These are phyloP conservation scores for Beris morrisii DNA, from an alignment of 2,888 invertebrate species.

Conservation along the genomic window DNA sequence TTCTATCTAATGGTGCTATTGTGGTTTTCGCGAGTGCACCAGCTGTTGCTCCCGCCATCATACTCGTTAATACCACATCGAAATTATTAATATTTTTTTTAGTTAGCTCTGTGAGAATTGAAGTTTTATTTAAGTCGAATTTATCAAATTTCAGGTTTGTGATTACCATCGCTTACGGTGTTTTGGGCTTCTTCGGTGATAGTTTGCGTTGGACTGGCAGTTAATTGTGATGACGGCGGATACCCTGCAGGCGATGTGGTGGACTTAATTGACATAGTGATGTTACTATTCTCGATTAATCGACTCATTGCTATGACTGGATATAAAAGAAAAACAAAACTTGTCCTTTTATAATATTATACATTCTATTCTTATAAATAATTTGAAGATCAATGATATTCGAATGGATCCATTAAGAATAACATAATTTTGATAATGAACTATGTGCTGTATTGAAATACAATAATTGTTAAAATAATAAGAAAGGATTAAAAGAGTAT, in stretches of 20 bases:
- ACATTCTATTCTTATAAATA: too few species aligned
- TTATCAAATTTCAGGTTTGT: not conserved
- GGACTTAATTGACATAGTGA: constrained; percentile 53
- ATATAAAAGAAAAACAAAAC: too few species aligned
- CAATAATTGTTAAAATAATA: too few species aligned
- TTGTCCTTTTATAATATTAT: too few species aligned
- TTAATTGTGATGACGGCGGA: constrained; percentile 18
- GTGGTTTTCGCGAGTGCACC: constrained; percentile 94
- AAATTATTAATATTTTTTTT: constrained; percentile 57
- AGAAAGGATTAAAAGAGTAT: too few species aligned
- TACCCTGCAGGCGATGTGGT: constrained; percentile 44
- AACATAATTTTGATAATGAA: too few species aligned
- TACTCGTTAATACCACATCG: constrained; percentile 74
- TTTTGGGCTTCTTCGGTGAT: not conserved
- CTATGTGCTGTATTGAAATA: too few species aligned
- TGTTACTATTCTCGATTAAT: constrained; percentile 53
- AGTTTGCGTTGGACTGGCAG: not conserved
- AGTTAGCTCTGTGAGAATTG: not conserved
- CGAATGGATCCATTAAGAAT: too few species aligned
- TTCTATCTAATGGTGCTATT: constrained; percentile 95
- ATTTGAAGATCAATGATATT: too few species aligned
- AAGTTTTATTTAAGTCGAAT: too few species aligned
- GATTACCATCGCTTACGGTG: not conserved
- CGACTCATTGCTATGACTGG: constrained; percentile 50
- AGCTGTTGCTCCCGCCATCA: constrained; percentile 89